Conservation (phyloP, 2,888 invertebrate species). For the Aporophyla lueneburgensis region DNA sequence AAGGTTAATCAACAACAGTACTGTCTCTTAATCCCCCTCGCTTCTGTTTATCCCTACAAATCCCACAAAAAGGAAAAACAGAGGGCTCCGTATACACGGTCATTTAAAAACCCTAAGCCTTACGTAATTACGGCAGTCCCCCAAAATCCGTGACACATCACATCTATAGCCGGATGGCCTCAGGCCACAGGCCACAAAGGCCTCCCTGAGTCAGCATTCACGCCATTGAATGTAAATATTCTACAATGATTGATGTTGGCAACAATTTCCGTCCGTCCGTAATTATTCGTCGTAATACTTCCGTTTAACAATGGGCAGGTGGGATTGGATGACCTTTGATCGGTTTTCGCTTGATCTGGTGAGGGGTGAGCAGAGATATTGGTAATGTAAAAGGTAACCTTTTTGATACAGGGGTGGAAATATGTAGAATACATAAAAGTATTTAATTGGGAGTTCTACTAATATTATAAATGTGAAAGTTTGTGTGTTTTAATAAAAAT, state of each 20-base stretch:
- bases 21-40: neutral
- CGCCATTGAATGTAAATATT: constrained; percentile 67
- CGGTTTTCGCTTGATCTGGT: constrained; percentile 20
- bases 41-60: constrained; percentile 10
- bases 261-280: constrained; percentile 61
- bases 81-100: neutral
- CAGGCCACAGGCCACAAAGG: constrained; percentile 22
- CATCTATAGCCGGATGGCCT: constrained; percentile 1
- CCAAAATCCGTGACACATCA: constrained; percentile 26
- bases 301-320: constrained; percentile 63
- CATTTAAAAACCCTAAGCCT: neutral
- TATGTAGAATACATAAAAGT: neutral
- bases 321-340: constrained; percentile 40
- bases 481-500: too few relatives aligned
- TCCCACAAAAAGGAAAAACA: neutral
- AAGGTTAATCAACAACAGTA: constrained; percentile 3
- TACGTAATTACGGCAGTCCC: constrained; percentile 18
- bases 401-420: neutral
- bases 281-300: constrained; percentile 67
- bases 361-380: neutral
- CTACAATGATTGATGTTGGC: constrained; percentile 64
- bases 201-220: constrained; percentile 47
- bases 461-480: too few relatives aligned
- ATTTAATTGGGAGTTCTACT: too few relatives aligned
- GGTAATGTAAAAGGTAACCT: neutral